Evolutionary conservation across 2,113 vertebrate genomes (phyloP).

Genomic region (Halichoerus grypus): DNA sequence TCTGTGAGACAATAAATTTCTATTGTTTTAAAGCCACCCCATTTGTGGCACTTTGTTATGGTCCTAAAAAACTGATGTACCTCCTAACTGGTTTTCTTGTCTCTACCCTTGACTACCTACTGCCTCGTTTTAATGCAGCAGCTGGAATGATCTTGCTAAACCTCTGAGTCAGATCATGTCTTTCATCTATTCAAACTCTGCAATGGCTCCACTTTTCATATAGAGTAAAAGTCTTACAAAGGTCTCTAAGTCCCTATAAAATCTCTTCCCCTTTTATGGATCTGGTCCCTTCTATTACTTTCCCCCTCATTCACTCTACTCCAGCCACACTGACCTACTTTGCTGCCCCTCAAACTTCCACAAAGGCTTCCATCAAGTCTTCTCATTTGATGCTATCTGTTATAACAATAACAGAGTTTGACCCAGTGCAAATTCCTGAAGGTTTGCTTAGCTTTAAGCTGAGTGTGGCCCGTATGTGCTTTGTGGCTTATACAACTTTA

Average conservation of each 20-base stretch:
- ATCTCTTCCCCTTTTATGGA: not conserved
- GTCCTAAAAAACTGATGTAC: not conserved
- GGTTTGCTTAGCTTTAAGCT: not conserved
- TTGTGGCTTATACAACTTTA: not conserved
- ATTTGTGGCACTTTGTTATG: not conserved
- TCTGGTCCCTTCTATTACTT: not conserved
- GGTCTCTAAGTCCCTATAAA: not conserved
- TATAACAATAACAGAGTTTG: not conserved
- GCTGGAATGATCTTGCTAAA: not conserved
- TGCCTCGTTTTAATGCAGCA: not conserved
- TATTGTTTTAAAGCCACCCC: not conserved
- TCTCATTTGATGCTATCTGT: not conserved
- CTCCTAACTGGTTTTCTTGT: not conserved
- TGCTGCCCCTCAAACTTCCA: not conserved
- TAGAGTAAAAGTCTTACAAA: not conserved
- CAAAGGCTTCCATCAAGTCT: not conserved
- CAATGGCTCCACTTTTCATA: not conserved
- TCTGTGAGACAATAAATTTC: not conserved
- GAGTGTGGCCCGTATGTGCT: not conserved
- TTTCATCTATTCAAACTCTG: not conserved
- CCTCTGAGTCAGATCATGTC: not conserved
- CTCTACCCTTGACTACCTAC: not conserved
- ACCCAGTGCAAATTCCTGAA: not conserved
- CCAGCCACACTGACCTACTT: not conserved
- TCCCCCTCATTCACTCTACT: not conserved